Conservation (phyloP, 2,113 vertebrate genomes). For the Engraulis encrasicolus region DNA sequence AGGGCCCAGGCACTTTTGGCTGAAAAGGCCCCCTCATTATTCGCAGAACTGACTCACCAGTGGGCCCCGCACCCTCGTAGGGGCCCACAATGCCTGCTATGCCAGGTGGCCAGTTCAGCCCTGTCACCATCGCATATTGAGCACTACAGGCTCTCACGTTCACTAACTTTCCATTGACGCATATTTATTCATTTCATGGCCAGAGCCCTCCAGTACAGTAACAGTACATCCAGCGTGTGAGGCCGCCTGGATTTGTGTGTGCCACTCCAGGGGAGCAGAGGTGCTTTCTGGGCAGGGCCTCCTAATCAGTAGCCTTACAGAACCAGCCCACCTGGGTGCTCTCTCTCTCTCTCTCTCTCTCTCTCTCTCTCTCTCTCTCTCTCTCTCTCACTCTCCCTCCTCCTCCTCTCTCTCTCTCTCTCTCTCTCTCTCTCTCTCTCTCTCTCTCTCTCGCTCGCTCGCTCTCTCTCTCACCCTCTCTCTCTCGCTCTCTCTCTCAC, state of each 20-base stretch:
- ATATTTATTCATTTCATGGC: not conserved
- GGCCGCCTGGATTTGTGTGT: not conserved
- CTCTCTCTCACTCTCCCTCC: not conserved
- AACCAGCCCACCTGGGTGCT: not conserved
- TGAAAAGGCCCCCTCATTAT: too few species aligned
- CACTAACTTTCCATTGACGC: not conserved
- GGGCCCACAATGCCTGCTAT: too few species aligned
- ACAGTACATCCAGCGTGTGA: not conserved
- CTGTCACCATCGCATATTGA: not conserved
- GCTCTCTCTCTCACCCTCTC: not conserved
- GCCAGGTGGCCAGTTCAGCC: too few species aligned
- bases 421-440: too few species aligned
- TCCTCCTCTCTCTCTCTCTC: not conserved
- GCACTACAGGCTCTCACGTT: not conserved
- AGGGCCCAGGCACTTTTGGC: too few species aligned
- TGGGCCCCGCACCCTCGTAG: too few species aligned
- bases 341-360: not conserved
- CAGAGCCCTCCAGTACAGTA: not conserved
- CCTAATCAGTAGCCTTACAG: not conserved
- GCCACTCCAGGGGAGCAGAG: not conserved
- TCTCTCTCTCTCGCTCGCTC: not conserved
- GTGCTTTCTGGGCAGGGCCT: not conserved
- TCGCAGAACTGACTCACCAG: too few species aligned
- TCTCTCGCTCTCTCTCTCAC: too few species aligned
- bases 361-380: conserved; percentile 2